Evolutionary conservation across 2,113 vertebrate genomes (phyloP).

Genomic region (Onychorhynchus coronatus): DNA sequence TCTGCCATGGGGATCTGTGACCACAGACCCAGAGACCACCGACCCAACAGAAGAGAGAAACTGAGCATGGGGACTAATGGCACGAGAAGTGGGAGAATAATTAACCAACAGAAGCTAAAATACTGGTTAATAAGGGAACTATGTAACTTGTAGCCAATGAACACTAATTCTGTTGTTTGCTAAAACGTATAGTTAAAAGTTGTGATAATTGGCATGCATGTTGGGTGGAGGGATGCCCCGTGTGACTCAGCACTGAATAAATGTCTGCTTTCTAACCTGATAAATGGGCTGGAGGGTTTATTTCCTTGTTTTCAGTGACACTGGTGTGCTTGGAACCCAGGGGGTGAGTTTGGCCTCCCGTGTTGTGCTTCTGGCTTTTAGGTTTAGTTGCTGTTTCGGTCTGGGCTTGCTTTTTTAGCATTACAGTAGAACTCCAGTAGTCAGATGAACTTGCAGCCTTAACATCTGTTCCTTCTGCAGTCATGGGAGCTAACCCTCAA

Average conservation of each 20-base stretch:
- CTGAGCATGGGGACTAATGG: neutral
- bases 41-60: neutral
- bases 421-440: fast-evolving
- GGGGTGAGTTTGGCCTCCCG: fast-evolving
- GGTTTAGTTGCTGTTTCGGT: fast-evolving
- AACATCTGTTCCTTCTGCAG: fast-evolving
- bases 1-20: neutral
- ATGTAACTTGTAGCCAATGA: too few relatives aligned
- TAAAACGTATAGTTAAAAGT: neutral
- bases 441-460: fast-evolving
- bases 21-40: too few relatives aligned
- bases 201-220: neutral
- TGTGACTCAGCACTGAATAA: neutral
- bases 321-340: fast-evolving
- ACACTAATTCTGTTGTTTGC: neutral
- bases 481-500: fast-evolving
- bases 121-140: neutral
- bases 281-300: neutral
- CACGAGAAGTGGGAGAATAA: neutral
- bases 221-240: neutral
- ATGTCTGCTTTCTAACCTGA: neutral
- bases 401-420: fast-evolving
- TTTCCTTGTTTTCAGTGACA: neutral
- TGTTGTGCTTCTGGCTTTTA: fast-evolving
- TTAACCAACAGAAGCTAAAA: neutral